These are phyloP conservation scores for Lypha dubia DNA, from an alignment of 2,888 invertebrate species.

Conservation along the genomic window DNA sequence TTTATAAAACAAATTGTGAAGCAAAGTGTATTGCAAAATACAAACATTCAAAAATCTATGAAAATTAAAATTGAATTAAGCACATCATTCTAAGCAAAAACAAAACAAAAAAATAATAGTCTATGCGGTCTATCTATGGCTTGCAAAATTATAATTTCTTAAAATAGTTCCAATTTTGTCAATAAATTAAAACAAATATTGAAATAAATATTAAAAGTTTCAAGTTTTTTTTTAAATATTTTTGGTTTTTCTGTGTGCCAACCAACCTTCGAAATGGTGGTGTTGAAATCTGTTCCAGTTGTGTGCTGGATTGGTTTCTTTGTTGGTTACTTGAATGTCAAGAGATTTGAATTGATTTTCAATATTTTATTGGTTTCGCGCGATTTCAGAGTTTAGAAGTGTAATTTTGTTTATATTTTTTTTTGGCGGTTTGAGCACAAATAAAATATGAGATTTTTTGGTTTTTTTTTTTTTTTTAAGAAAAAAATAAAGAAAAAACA, in stretches of 20 bases:
- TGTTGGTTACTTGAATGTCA: constrained; percentile 70
- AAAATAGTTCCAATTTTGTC: constrained; percentile 18
- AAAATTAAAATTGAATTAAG: constrained; percentile 45
- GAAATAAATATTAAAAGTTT: constrained; percentile 29
- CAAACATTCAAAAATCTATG: constrained; percentile 19
- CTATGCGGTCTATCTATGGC: constrained; percentile 35
- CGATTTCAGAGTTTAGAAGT: constrained; percentile 56
- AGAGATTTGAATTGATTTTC: constrained; percentile 38
- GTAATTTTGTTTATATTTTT: constrained; percentile 37
- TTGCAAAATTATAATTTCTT: constrained; percentile 61
- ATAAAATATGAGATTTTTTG: constrained; percentile 60
- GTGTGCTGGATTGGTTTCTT: constrained; percentile 82
- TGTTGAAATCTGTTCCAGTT: constrained; percentile 82
- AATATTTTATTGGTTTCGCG: constrained; percentile 61
- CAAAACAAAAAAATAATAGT: constrained; percentile 17
- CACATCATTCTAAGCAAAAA: constrained; percentile 31
- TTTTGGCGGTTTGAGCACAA: constrained; percentile 58
- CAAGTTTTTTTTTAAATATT: constrained; percentile 17
- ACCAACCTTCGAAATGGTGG: constrained; percentile 83
- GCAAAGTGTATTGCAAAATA: constrained; percentile 17
- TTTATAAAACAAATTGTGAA: constrained; percentile 43
- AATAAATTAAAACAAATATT: constrained; percentile 33
- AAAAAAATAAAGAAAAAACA: constrained; percentile 62
- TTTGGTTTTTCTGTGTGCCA: constrained; percentile 74
- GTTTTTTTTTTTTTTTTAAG: constrained; percentile 53